A percentile compares a stretch with the other conserved stretches of the same genome.
These are phyloP conservation scores for Drosophila seclusa DNA, from an alignment of 2,888 invertebrate species.

Conservation along the genomic window DNA sequence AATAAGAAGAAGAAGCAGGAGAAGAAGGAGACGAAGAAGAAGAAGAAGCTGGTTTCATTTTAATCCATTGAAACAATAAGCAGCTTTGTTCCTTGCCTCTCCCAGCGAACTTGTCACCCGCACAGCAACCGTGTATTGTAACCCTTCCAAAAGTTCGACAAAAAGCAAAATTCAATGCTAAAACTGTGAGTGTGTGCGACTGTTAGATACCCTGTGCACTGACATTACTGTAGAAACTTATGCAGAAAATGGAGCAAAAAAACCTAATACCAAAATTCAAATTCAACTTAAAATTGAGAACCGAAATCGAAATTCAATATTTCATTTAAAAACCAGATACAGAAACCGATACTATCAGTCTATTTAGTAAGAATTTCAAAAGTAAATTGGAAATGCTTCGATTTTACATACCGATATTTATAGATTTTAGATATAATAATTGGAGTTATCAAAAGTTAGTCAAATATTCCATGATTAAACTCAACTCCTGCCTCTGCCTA, in stretches of 20 bases:
- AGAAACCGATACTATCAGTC: neutral
- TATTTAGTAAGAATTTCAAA: neutral
- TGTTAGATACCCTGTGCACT: neutral
- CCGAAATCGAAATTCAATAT: too few species aligned
- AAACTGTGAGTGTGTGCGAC: neutral
- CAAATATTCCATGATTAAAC: neutral
- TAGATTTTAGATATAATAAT: neutral
- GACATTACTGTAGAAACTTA: neutral
- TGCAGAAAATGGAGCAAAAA: rapidly evolving
- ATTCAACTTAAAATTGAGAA: neutral
- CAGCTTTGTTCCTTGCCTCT: slow-evolving; percentile 72
- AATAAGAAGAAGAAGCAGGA: neutral
- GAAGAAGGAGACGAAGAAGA: neutral
- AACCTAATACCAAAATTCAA: too few species aligned
- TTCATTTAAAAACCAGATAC: neutral
- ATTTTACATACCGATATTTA: neutral
- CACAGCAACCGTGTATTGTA: neutral
- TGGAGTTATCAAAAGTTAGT: neutral
- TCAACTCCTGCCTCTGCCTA: neutral
- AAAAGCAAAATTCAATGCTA: neutral
- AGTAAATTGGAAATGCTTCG: neutral
- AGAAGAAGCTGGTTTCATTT: slow-evolving; percentile 49
- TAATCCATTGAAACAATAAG: slow-evolving; percentile 82
- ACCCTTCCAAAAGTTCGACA: neutral
- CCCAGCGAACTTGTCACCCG: slow-evolving; percentile 42